Percentiles rank a stretch among this genome's conserved stretches.
phyloP scores from a whole-genome alignment of 2,113 vertebrate species.

The Cheirogaleus medius region DNA sequence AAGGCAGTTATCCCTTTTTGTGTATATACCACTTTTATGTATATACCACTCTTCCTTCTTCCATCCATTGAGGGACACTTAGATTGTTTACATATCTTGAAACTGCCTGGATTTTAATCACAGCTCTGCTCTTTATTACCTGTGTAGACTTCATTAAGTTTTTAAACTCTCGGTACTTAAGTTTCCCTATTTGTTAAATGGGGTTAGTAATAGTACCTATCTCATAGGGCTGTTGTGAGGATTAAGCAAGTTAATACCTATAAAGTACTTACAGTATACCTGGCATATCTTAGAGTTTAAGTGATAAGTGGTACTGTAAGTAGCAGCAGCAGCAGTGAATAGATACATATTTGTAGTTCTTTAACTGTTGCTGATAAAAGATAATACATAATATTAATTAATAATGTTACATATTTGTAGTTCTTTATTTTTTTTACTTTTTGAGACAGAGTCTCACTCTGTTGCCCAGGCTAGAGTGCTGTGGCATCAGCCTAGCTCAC shows the following conservation, averaged over 20 bases:
- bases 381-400: conserved; percentile 15
- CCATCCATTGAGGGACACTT: background rate
- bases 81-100: background rate
- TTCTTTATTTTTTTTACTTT: background rate
- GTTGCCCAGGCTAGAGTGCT: no score
- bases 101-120: background rate
- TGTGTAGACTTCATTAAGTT: background rate
- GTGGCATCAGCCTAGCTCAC: no score
- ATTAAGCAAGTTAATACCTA: background rate
- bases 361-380: background rate
- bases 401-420: background rate
- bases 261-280: background rate
- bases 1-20: background rate
- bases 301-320: background rate
- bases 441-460: no score
- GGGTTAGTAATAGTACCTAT: background rate
- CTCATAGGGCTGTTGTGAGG: background rate
- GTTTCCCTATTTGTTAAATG: background rate
- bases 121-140: background rate
- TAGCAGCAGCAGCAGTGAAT: background rate
- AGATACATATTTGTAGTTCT: background rate
- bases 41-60: background rate
- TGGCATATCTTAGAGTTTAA: background rate
- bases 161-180: background rate
- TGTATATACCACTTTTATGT: background rate